Evolutionary conservation across 2,888 invertebrate species (phyloP).

Genomic region (Criorhina ranunculi): DNA sequence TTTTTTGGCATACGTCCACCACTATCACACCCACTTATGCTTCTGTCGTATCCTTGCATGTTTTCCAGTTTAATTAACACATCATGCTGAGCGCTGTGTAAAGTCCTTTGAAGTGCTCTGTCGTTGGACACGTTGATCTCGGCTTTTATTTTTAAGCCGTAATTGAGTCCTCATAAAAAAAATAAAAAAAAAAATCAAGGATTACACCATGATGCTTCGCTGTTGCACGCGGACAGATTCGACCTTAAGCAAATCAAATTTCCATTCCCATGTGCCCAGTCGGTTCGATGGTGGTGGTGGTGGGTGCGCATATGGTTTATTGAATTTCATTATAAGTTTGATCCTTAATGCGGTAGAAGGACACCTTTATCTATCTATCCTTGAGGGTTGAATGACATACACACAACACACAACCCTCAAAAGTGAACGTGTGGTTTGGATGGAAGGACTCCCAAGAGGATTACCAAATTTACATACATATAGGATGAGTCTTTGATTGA

Average conservation of each 20-base stretch:
- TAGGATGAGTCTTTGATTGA: not conserved
- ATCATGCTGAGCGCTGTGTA: constrained; percentile 33
- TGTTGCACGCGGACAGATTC: constrained; percentile 15
- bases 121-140: constrained; percentile 29
- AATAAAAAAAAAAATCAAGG: constrained; percentile 64
- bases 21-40: not conserved
- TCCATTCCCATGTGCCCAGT: too few relatives aligned
- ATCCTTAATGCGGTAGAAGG: too few relatives aligned
- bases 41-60: constrained; percentile 6
- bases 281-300: too few relatives aligned
- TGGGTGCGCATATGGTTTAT: too few relatives aligned
- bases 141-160: constrained; percentile 51
- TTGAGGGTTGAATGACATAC: too few relatives aligned
- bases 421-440: too few relatives aligned
- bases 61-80: constrained; percentile 67
- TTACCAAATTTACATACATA: too few relatives aligned
- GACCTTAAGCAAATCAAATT: too few relatives aligned
- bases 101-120: constrained; percentile 53
- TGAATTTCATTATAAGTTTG: too few relatives aligned
- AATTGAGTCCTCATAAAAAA: constrained; percentile 69
- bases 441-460: too few relatives aligned
- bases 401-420: too few relatives aligned
- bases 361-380: too few relatives aligned
- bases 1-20: constrained; percentile 23
- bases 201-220: constrained; percentile 52